A percentile compares a stretch with the other conserved stretches of the same genome.
Evolutionary conservation across 2,797 vertebrate genomes (phyloP).

Genomic region (Florisuga fusca): DNA sequence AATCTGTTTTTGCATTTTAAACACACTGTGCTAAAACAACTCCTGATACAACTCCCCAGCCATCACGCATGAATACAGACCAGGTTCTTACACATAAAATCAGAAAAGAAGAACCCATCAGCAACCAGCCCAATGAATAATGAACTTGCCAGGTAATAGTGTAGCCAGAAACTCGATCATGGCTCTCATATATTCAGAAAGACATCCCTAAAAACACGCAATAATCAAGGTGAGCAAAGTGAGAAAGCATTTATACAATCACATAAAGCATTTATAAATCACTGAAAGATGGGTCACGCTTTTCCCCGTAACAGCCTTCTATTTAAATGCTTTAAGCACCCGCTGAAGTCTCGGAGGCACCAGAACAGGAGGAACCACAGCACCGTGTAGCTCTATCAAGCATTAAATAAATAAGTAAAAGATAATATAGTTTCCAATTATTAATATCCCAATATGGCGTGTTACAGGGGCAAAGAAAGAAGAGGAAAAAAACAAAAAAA

Average conservation of each 20-base stretch:
- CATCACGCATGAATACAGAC: neutral
- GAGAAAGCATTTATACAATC: neutral
- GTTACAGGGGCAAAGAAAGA: too few relatives aligned
- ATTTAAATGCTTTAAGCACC: neutral
- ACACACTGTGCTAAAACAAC: neutral
- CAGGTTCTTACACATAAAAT: neutral
- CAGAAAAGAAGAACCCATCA: neutral
- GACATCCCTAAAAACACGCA: neutral
- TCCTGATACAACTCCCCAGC: neutral
- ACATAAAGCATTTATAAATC: neutral
- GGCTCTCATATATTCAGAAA: neutral
- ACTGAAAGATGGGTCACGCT: neutral
- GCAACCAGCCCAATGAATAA: neutral
- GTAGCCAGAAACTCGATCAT: fast-evolving
- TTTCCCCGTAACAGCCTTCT: neutral
- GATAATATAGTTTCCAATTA: fast-evolving
- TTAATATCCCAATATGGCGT: fast-evolving
- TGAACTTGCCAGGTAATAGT: neutral
- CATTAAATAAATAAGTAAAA: neutral
- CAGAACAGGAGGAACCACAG: neutral
- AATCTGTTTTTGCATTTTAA: neutral
- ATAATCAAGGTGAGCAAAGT: neutral
- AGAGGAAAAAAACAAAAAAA: fast-evolving
- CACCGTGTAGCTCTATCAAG: fast-evolving
- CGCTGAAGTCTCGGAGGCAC: neutral